phyloP scores from a whole-genome alignment of 2,113 vertebrate genomes.

The Saguinus imperator region DNA sequence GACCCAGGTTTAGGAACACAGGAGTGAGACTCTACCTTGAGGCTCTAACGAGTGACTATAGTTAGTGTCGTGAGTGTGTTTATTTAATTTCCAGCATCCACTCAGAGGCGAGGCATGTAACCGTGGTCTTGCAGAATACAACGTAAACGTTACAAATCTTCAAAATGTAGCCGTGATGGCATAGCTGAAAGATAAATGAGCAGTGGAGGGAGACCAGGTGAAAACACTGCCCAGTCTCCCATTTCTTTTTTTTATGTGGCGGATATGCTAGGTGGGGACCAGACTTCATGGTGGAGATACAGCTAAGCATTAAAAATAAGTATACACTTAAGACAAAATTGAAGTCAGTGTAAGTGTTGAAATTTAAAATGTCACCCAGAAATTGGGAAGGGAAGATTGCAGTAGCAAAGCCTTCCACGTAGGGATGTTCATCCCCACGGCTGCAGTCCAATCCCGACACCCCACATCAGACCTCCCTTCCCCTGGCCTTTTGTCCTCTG shows the following conservation, averaged over 20 bases:
- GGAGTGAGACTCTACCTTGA: neutral
- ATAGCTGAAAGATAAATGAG: neutral
- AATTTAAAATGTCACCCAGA: neutral
- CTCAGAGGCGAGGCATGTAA: neutral
- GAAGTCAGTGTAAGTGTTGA: neutral
- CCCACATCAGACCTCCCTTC: too few species aligned
- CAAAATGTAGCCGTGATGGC: neutral
- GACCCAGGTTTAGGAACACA: neutral
- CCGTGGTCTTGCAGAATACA: too few species aligned
- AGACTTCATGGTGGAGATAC: neutral
- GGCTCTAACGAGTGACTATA: too few species aligned
- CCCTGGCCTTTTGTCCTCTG: neutral
- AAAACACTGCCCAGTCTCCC: too few species aligned
- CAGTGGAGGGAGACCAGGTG: neutral
- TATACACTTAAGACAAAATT: neutral
- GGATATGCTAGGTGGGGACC: too few species aligned
- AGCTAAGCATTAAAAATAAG: neutral
- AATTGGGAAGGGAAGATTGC: neutral
- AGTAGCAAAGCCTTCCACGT: neutral
- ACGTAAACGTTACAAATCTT: neutral
- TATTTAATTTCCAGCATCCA: neutral
- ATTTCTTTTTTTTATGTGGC: neutral
- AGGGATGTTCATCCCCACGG: accelerated
- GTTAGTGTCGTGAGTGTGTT: neutral
- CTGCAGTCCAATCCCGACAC: neutral